Evolutionary conservation across 1,140 invertebrate species (phyloP).

Genomic region (Tigriopus japonicus): DNA sequence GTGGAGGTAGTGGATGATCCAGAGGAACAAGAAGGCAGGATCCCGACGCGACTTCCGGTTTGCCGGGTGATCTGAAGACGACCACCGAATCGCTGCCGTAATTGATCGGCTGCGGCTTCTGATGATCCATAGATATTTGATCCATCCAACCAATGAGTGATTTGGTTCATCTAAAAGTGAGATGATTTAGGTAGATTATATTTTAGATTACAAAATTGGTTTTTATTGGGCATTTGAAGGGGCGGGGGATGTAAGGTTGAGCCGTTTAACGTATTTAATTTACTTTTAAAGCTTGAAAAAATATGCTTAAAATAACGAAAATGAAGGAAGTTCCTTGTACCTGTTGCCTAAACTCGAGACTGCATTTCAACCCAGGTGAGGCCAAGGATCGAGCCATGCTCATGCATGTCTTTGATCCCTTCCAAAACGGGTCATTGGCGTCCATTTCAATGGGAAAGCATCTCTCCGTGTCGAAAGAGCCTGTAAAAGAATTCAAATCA

Average conservation of each 20-base stretch:
- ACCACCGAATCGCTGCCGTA: constrained; percentile 47
- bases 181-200: no score
- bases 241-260: no score
- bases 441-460: constrained; percentile 8
- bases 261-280: no score
- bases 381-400: constrained; percentile 6
- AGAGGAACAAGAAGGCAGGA: neutral
- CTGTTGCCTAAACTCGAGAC: constrained; percentile 8
- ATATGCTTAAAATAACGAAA: no score
- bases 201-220: no score
- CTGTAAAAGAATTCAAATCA: neutral
- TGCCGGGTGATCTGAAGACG: constrained; percentile 31
- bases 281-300: no score
- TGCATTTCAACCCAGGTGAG: constrained; percentile 11
- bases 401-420: constrained; percentile 1
- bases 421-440: constrained; percentile 3
- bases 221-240: no score
- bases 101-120: constrained; percentile 45
- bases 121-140: constrained; percentile 55
- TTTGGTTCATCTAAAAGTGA: constrained; percentile 43
- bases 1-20: neutral
- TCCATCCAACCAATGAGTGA: constrained; percentile 47
- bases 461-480: neutral
- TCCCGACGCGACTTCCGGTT: neutral
- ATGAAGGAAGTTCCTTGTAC: no score